phyloP scores from a whole-genome alignment of 2,888 invertebrate genomes.

The Spisula subtruncata region DNA sequence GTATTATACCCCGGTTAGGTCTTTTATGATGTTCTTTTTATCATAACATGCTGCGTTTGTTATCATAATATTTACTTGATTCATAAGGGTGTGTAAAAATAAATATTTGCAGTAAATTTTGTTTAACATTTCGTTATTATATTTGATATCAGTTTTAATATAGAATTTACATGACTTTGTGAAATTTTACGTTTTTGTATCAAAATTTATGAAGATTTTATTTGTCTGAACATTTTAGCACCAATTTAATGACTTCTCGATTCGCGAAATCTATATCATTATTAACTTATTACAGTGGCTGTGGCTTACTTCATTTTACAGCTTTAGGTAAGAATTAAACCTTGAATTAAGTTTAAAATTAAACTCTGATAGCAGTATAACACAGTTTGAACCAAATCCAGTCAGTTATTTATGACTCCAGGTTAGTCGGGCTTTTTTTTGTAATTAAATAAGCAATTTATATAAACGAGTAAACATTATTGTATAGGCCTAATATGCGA shows the following conservation, averaged over 20 bases:
- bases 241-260: background rate
- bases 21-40: background rate
- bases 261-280: background rate
- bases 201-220: background rate
- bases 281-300: background rate
- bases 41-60: background rate
- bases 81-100: background rate
- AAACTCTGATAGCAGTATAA: no score
- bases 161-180: background rate
- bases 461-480: background rate
- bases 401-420: background rate
- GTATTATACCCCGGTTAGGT: background rate
- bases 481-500: background rate
- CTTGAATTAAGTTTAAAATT: no score
- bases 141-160: background rate
- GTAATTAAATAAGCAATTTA: slow-evolving; percentile 11
- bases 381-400: background rate
- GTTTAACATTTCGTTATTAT: background rate
- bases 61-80: slow-evolving; percentile 15
- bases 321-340: no score
- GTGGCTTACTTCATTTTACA: background rate
- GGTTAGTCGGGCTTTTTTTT: background rate
- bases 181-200: background rate
- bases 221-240: background rate
- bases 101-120: slow-evolving; percentile 28